Evolutionary conservation across 1,140 invertebrate genomes (phyloP).

Genomic region (Arctopsyche grandis): DNA sequence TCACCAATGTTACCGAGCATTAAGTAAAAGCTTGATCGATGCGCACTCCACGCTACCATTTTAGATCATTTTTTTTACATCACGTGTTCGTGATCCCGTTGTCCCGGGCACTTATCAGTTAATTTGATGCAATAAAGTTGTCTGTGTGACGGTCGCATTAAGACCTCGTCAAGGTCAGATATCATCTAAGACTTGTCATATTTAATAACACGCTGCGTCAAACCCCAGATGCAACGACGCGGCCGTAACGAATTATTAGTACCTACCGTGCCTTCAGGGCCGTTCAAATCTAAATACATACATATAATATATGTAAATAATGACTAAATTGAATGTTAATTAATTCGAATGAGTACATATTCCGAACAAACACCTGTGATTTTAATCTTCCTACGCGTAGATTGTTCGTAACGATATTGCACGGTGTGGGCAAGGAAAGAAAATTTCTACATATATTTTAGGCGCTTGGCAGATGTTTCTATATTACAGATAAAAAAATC

Average conservation of each 20-base stretch:
- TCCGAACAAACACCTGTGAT: too few relatives aligned
- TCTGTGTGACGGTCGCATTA: constrained; percentile 33
- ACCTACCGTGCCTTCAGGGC: neutral
- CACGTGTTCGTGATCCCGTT: neutral
- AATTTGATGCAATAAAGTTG: constrained; percentile 7
- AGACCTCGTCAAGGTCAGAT: constrained; percentile 39
- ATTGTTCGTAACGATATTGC: too few relatives aligned
- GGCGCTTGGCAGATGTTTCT: too few relatives aligned
- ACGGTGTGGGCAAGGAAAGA: too few relatives aligned
- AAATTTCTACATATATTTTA: too few relatives aligned
- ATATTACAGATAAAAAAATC: too few relatives aligned
- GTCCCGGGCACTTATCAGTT: neutral
- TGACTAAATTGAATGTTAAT: too few relatives aligned
- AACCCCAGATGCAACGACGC: constrained; percentile 33
- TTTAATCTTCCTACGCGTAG: too few relatives aligned
- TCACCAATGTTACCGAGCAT: neutral
- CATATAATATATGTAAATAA: too few relatives aligned
- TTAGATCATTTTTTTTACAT: neutral
- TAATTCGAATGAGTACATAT: too few relatives aligned
- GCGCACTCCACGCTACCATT: neutral
- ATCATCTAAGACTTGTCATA: constrained; percentile 44
- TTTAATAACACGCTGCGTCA: constrained; percentile 46
- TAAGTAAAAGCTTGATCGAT: neutral
- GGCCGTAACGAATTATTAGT: neutral
- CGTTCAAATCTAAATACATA: neutral